phyloP scores from a whole-genome alignment of 35 echinoderm and acorn worm species.

The Stichopus chloronotus region DNA sequence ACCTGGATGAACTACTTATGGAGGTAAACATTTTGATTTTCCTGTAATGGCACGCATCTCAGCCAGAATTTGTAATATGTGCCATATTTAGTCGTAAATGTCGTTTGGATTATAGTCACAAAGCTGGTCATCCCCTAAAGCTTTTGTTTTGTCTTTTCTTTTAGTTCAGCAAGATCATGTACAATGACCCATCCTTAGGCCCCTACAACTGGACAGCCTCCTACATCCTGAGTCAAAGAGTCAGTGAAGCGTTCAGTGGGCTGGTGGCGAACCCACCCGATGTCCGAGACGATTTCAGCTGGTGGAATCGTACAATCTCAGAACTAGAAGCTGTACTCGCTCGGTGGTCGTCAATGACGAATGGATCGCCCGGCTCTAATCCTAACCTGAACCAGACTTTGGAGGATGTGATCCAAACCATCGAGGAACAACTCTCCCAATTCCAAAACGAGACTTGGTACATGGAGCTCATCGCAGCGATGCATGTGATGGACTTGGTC shows the following conservation, averaged over 20 bases:
- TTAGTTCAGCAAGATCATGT: background rate
- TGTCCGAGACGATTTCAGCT: background rate
- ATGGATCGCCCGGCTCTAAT: background rate
- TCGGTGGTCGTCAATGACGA: background rate
- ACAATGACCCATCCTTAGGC: constrained; percentile 7
- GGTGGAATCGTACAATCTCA: constrained; percentile 10
- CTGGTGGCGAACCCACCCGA: constrained; percentile 21
- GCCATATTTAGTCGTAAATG: no score
- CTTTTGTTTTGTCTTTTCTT: background rate
- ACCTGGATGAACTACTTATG: constrained; percentile 42
- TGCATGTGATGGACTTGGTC: background rate
- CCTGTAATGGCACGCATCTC: no score
- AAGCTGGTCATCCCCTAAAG: no score
- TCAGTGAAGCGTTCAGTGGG: background rate
- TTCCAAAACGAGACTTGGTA: constrained; percentile 50
- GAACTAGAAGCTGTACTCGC: background rate
- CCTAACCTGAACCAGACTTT: background rate
- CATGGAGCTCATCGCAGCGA: background rate
- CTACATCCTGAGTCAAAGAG: background rate
- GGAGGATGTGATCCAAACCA: background rate
- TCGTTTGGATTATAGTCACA: no score
- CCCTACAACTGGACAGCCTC: constrained; percentile 50
- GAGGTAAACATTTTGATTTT: constrained; percentile 24
- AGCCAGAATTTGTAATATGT: no score
- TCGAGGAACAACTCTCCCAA: background rate